Evolutionary conservation across 2,797 vertebrate species (phyloP), one percentile per base, ranked within the genome.

Genomic region (Cottoperca gobio): DNA sequence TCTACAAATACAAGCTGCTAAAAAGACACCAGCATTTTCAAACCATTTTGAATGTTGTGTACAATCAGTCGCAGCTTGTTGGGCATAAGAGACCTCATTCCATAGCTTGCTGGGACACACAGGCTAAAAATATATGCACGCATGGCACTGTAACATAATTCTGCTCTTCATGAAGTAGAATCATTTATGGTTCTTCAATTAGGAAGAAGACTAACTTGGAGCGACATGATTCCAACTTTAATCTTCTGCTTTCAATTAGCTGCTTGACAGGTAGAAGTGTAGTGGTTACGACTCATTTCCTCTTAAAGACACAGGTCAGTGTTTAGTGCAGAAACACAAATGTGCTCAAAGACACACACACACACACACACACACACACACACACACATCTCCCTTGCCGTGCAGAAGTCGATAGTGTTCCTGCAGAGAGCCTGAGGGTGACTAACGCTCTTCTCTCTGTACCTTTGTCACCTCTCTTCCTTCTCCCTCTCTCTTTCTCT

Each of bases 121-220:
- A 31, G 35, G 46, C 69, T 79, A 73, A 69, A 73, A 79, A 81
- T 60, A 58, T 6, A 64, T 9, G 24, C 61, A 65, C 66, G 55
- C 19, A n/a, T 66, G 52, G 35, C 40, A 40, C 37, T 42, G 28
- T 63, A 43, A 67, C 73, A 58, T 28, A 49, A 17, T 60, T 31
- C 49, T 58, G 48, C 61, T 66, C 16, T 21, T 69, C 65, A 73
- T 67, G 17, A 78, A 48, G 52, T 17, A 63, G 35, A 83, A 72
- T 72, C 17, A 79, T 76, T 80, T 70, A 63, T 70, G 24, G n/a
- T 1, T 31, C 40, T 33, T 62, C 50, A 78, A 37, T 64, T 59
- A 42, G 46, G 63, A 57, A 50, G 28, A 65, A 19, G 64, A 78
- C 55, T 54, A 50, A 62, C 31, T 54, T 35, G 17, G n/a, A 79